phyloP scores from a whole-genome alignment of 2,797 vertebrate species.

The Poecilia velifera region DNA sequence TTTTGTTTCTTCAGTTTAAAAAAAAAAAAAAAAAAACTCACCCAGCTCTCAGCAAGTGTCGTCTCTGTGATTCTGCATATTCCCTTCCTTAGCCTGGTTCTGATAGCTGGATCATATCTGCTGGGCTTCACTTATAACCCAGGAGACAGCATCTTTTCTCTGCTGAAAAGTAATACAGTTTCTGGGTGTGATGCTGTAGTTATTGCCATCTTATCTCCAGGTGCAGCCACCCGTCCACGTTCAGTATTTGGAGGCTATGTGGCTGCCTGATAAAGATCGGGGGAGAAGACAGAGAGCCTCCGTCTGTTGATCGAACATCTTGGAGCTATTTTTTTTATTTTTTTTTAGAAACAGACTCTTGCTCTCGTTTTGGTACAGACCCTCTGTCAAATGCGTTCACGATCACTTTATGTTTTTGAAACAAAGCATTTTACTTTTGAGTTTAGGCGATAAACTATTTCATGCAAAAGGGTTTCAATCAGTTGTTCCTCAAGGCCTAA shows the following conservation, averaged over 20 bases:
- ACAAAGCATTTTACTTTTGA: background rate
- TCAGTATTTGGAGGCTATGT: slow-evolving; percentile 59
- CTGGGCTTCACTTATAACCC: slow-evolving; percentile 49
- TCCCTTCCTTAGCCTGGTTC: slow-evolving; percentile 23
- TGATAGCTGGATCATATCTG: slow-evolving; percentile 35
- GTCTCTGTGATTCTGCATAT: slow-evolving; percentile 40
- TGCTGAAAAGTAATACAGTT: slow-evolving; percentile 68
- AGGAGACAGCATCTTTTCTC: slow-evolving; percentile 56
- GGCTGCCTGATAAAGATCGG: slow-evolving; percentile 53
- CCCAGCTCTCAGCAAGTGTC: slow-evolving; percentile 25
- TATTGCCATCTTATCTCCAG: slow-evolving; percentile 73
- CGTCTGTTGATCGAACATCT: slow-evolving; percentile 26
- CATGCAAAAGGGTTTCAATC: background rate
- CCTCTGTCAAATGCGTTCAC: background rate
- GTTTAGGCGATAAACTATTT: background rate
- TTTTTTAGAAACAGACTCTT: slow-evolving; percentile 8
- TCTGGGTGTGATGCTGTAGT: slow-evolving; percentile 59
- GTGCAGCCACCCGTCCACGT: slow-evolving; percentile 67
- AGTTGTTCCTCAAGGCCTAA: background rate
- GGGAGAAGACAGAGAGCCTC: slow-evolving; percentile 48
- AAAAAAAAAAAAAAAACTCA: slow-evolving; percentile 5
- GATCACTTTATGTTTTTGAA: slow-evolving; percentile 2
- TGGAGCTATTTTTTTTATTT: background rate
- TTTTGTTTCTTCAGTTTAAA: background rate
- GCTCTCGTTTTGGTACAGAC: slow-evolving; percentile 32